Evolutionary conservation across 2,888 invertebrate genomes (phyloP).

Genomic region (Pogonocherus hispidulus): DNA sequence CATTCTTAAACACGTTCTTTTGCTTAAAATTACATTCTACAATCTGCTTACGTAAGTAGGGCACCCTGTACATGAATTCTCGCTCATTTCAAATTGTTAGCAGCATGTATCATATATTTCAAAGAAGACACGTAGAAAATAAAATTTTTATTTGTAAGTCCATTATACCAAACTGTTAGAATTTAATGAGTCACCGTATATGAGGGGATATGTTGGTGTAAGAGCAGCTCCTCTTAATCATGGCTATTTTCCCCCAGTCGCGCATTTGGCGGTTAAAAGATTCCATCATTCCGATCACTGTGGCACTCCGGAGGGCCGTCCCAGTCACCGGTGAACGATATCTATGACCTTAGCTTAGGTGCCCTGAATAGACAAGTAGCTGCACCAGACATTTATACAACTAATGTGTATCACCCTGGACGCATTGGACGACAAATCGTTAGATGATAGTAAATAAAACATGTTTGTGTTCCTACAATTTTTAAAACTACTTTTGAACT

Average conservation of each 20-base stretch:
- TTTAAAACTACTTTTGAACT: neutral
- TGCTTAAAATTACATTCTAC: too few relatives aligned
- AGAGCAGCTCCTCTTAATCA: conserved; percentile 66
- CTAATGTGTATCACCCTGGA: conserved; percentile 35
- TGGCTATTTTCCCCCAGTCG: conserved; percentile 70
- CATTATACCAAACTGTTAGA: neutral
- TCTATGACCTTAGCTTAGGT: conserved; percentile 60
- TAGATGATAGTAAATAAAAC: conserved; percentile 3
- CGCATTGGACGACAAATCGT: conserved; percentile 41
- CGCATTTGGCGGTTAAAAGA: conserved; percentile 70
- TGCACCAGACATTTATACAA: conserved; percentile 44
- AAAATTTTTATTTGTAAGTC: too few relatives aligned
- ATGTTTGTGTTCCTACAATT: neutral
- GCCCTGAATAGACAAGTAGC: conserved; percentile 63
- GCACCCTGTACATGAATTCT: too few relatives aligned
- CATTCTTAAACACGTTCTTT: too few relatives aligned
- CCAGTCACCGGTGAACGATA: conserved; percentile 67
- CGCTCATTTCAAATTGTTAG: too few relatives aligned
- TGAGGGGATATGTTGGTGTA: conserved; percentile 42
- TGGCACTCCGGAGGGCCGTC: conserved; percentile 69
- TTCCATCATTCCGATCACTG: conserved; percentile 70
- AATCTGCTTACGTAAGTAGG: too few relatives aligned
- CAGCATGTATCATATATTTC: too few relatives aligned
- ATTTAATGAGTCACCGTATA: conserved; percentile 40
- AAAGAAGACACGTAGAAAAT: too few relatives aligned